Evolutionary conservation across 2,113 vertebrate genomes (phyloP).

Genomic region (Hyaena hyaena): DNA sequence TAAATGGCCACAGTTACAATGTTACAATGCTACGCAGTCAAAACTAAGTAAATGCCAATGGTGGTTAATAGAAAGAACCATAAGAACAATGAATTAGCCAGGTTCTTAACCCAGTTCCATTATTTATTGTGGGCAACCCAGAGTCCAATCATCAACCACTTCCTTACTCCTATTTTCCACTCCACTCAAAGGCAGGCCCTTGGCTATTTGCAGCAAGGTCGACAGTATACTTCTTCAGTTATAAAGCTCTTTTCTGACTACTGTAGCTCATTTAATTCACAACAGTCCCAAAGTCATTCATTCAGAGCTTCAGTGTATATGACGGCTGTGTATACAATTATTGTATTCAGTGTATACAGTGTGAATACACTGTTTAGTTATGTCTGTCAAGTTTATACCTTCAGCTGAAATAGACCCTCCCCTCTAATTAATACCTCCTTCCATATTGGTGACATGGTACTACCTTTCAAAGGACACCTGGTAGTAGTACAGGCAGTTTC

Average conservation of each 20-base stretch:
- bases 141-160: background rate
- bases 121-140: background rate
- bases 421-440: background rate
- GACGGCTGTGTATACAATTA: too few species aligned
- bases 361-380: background rate
- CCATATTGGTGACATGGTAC: background rate
- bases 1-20: background rate
- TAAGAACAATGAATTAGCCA: background rate
- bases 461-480: conserved; percentile 11
- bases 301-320: background rate
- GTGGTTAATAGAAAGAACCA: background rate
- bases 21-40: background rate
- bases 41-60: conserved; percentile 16
- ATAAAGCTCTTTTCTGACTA: background rate
- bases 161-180: background rate
- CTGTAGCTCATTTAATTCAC: conserved; percentile 32
- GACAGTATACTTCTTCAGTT: background rate
- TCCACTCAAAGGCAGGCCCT: background rate
- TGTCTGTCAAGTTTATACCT: conserved; percentile 9
- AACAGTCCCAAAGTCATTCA: background rate
- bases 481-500: background rate
- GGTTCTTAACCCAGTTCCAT: background rate
- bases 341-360: too few species aligned
- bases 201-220: background rate
- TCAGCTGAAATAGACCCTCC: background rate